phyloP scores from a whole-genome alignment of 2,113 vertebrate species.

The Orientallactaga bullata region DNA sequence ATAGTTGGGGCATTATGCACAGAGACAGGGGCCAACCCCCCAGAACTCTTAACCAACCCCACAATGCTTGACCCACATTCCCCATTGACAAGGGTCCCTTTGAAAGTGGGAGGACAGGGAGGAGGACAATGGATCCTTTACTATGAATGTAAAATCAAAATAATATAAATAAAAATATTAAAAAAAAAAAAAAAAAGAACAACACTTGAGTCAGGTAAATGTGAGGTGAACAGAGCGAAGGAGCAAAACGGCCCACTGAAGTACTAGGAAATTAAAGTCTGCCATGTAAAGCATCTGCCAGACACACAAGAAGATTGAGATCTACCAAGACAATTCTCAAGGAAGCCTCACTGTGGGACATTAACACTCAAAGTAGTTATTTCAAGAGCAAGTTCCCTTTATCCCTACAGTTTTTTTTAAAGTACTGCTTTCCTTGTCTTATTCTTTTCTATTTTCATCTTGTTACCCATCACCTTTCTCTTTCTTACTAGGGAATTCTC shows the following conservation, averaged over 20 bases:
- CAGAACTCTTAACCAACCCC: too few relatives aligned
- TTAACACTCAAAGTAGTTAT: neutral
- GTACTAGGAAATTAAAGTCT: constrained; percentile 32
- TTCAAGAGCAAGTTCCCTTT: constrained; percentile 27
- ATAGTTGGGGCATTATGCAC: too few relatives aligned
- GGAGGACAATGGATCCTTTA: too few relatives aligned
- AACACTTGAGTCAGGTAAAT: neutral
- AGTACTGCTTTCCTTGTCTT: neutral
- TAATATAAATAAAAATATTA: too few relatives aligned
- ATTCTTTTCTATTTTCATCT: neutral
- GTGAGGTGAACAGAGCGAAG: neutral
- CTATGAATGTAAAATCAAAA: too few relatives aligned
- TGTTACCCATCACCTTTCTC: neutral
- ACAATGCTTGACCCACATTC: too few relatives aligned
- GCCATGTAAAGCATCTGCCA: neutral
- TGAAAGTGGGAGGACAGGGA: too few relatives aligned
- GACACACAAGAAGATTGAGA: neutral
- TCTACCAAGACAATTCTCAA: neutral
- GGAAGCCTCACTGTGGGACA: neutral
- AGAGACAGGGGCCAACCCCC: too few relatives aligned
- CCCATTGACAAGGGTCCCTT: too few relatives aligned
- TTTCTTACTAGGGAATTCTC: neutral
- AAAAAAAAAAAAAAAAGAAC: too few relatives aligned
- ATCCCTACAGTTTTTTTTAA: neutral
- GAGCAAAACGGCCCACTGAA: neutral